phyloP scores from a whole-genome alignment of 2,888 invertebrate genomes.

The Ophion slaviceki region DNA sequence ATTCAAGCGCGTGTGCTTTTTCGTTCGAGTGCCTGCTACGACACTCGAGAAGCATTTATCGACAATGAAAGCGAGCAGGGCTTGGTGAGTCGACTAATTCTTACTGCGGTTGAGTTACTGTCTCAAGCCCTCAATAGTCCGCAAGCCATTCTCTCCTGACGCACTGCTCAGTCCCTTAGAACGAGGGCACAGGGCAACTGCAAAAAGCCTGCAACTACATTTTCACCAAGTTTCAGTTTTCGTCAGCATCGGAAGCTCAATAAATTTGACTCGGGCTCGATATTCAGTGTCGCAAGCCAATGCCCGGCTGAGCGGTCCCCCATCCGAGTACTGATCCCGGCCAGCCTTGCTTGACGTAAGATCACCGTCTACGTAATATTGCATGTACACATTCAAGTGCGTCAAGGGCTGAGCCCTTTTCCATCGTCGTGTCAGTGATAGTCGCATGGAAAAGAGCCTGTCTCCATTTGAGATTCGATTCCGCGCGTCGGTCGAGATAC shows the following conservation, averaged over 20 bases:
- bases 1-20: slow-evolving; percentile 13
- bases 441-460: neutral
- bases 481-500: neutral
- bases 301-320: neutral
- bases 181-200: no score
- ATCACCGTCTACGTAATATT: no score
- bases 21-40: slow-evolving; percentile 36
- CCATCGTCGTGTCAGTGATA: neutral
- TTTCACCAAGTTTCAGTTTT: no score
- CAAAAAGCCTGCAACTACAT: no score
- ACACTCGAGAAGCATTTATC: slow-evolving; percentile 33
- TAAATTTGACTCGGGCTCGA: neutral
- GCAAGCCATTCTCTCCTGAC: neutral
- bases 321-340: neutral
- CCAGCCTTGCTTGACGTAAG: no score
- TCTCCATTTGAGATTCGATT: neutral
- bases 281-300: neutral
- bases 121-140: neutral
- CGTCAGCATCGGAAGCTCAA: no score
- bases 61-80: slow-evolving; percentile 26
- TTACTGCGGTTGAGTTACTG: slow-evolving; percentile 11
- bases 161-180: neutral
- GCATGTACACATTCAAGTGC: no score
- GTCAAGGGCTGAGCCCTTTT: no score
- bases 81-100: neutral